phyloP scores from a whole-genome alignment of 1,140 invertebrate genomes.

The Drosophila yakuba region DNA sequence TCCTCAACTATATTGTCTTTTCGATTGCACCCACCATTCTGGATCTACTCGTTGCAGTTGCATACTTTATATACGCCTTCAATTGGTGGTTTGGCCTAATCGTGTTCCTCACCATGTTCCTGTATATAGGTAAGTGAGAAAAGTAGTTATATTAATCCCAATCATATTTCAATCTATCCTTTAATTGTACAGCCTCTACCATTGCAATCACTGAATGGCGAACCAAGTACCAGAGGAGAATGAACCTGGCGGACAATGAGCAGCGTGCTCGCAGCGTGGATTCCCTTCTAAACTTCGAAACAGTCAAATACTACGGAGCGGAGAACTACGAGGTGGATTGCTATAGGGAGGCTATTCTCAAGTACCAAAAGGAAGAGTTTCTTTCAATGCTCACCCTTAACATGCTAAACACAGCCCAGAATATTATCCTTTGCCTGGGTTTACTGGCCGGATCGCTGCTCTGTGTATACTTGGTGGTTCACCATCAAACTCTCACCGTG shows the following conservation, averaged over 20 bases:
- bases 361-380: conserved; percentile 96
- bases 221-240: conserved; percentile 95
- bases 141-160: neutral
- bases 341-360: conserved; percentile 92
- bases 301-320: conserved; percentile 98
- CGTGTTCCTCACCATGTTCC: conserved; percentile 95
- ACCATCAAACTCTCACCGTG: conserved; percentile 90
- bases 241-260: conserved; percentile 97
- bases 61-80: conserved; percentile 94
- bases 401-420: conserved; percentile 95
- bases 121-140: conserved; percentile 96
- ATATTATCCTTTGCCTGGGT: conserved; percentile 94
- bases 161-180: neutral
- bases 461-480: conserved; percentile 92
- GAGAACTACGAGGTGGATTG: conserved; percentile 95
- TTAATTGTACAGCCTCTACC: conserved; percentile 89
- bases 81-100: conserved; percentile 98
- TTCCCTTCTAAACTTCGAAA: conserved; percentile 98
- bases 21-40: conserved; percentile 95
- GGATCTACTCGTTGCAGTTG: conserved; percentile 96
- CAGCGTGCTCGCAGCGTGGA: conserved; percentile 96
- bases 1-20: conserved; percentile 95
- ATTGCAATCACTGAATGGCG: conserved; percentile 97
- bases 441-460: conserved; percentile 94
- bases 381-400: conserved; percentile 93